A percentile compares a stretch with the other conserved stretches of the same genome.
phyloP scores from a whole-genome alignment of 2,113 vertebrate genomes.

The Grus americana region DNA sequence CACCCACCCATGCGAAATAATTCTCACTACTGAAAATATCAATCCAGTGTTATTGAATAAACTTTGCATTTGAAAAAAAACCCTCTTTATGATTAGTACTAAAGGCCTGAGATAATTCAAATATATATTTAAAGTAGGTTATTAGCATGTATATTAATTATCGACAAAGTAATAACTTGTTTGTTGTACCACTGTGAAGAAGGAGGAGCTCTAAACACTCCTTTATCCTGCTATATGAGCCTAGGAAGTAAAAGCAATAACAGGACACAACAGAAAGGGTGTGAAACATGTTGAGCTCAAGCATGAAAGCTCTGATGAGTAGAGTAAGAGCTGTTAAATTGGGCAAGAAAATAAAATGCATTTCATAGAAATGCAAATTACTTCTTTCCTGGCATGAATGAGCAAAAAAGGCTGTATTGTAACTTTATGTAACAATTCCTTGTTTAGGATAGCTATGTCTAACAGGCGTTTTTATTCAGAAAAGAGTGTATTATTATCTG shows the following conservation, averaged over 20 bases:
- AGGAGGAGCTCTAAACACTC: background rate
- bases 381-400: background rate
- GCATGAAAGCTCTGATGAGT: background rate
- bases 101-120: background rate
- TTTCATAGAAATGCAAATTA: background rate
- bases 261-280: background rate
- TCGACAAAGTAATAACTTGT: background rate
- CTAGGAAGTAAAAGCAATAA: background rate
- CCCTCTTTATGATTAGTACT: background rate
- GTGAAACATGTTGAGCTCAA: background rate
- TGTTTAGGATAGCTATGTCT: background rate
- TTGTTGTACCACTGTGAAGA: background rate
- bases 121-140: background rate
- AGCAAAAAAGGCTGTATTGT: background rate
- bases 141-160: background rate
- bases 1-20: background rate
- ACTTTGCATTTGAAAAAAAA: background rate
- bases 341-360: background rate
- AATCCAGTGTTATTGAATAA: background rate
- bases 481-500: background rate
- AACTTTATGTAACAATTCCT: background rate
- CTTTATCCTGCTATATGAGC: background rate
- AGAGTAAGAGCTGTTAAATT: background rate
- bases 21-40: background rate
- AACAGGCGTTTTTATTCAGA: background rate